These are phyloP conservation scores for Dasypus novemcinctus DNA, from an alignment of 2,113 vertebrate species.

Conservation along the genomic window DNA sequence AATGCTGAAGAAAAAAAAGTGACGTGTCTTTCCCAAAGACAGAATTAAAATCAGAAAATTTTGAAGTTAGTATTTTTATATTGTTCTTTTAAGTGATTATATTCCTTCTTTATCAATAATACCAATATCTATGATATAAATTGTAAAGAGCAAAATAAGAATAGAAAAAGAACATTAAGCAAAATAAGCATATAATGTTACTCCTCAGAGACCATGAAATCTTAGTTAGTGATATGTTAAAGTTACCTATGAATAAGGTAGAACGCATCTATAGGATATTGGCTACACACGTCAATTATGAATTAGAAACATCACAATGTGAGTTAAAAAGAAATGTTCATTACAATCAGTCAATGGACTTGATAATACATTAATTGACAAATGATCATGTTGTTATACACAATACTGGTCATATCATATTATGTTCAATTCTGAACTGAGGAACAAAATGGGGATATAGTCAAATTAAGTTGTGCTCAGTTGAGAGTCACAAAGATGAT, in stretches of 20 bases:
- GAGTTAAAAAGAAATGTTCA: neutral
- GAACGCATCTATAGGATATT: neutral
- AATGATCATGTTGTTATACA: constrained; percentile 30
- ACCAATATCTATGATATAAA: neutral
- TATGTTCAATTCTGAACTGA: constrained; percentile 48
- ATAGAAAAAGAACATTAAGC: neutral
- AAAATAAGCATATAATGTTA: neutral
- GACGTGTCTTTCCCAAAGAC: neutral
- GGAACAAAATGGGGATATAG: constrained; percentile 40
- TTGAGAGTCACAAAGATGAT: constrained; percentile 57
- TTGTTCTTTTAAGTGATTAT: neutral
- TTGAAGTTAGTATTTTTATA: neutral
- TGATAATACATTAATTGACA: neutral
- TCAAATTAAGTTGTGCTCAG: constrained; percentile 44
- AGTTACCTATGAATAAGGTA: neutral
- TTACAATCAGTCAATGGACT: neutral
- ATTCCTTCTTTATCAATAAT: neutral
- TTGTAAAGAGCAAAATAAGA: neutral
- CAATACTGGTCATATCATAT: neutral
- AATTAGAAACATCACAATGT: neutral
- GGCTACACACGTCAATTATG: neutral
- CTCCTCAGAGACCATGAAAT: neutral
- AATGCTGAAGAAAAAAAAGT: neutral
- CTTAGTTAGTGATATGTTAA: neutral
- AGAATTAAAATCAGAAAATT: neutral